Conservation (phyloP, 2,888 invertebrate genomes). For the Diaphora mendica region DNA sequence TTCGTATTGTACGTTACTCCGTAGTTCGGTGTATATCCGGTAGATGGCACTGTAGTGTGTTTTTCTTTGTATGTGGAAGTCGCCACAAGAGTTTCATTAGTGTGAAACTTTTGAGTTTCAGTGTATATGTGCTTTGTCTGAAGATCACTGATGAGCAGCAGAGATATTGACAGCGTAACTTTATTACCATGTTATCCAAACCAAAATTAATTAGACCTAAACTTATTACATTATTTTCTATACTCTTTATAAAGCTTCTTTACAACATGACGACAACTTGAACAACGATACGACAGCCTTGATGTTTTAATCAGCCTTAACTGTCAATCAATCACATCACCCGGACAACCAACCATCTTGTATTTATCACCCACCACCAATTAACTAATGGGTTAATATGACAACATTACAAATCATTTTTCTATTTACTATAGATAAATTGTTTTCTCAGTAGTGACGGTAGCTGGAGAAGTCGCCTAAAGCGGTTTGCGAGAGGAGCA, state of each 20-base stretch:
- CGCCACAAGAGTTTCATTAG: too few species aligned
- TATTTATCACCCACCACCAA: slow-evolving; percentile 52
- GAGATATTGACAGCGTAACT: not conserved
- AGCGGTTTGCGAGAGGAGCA: slow-evolving; percentile 61
- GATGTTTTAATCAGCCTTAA: slow-evolving; percentile 31
- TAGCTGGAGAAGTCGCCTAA: slow-evolving; percentile 57
- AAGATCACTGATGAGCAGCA: not conserved
- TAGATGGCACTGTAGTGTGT: too few species aligned
- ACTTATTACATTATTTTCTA: not conserved
- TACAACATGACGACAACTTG: not conserved
- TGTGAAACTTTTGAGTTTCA: not conserved
- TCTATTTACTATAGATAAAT: slow-evolving; percentile 68
- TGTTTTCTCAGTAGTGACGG: slow-evolving; percentile 61
- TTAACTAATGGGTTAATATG: slow-evolving; percentile 62
- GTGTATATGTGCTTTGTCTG: not conserved
- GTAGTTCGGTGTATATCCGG: too few species aligned
- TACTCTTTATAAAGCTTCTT: slow-evolving; percentile 19
- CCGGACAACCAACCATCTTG: slow-evolving; percentile 31
- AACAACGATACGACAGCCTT: slow-evolving; percentile 5
- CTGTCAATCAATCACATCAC: slow-evolving; percentile 32
- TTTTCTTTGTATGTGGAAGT: too few species aligned
- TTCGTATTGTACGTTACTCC: too few species aligned
- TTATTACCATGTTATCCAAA: not conserved
- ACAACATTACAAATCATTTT: slow-evolving; percentile 62
- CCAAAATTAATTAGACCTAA: not conserved